A percentile compares a stretch with the other conserved stretches of the same genome.
These are phyloP conservation scores for Enteromius paludinosus DNA, from an alignment of 2,797 vertebrate species.

Conservation along the genomic window DNA sequence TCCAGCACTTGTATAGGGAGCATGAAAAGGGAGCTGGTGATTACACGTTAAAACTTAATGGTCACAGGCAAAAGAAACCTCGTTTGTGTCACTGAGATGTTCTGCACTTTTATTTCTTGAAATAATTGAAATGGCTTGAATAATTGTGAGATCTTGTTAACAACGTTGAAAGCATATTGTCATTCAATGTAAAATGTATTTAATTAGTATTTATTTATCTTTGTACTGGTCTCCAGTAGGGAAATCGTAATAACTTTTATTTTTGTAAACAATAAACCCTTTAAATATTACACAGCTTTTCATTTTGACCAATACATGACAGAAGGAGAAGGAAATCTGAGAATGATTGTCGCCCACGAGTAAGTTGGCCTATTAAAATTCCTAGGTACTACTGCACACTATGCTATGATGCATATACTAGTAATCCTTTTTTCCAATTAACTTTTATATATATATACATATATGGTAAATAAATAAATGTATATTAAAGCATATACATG, in stretches of 20 bases:
- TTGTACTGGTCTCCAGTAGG: constrained; percentile 6
- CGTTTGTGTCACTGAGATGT: neutral
- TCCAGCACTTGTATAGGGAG: neutral
- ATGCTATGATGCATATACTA: neutral
- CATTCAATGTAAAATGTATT: constrained; percentile 29
- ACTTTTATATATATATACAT: neutral
- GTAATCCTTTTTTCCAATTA: neutral
- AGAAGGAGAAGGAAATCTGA: neutral
- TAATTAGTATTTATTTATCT: constrained; percentile 29
- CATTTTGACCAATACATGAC: neutral
- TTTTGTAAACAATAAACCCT: constrained; percentile 35
- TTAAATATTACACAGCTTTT: constrained; percentile 13
- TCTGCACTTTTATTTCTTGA: constrained; percentile 29
- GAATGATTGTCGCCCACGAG: neutral
- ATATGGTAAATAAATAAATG: neutral
- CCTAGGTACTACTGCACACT: neutral
- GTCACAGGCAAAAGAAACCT: neutral
- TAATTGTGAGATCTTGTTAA: neutral
- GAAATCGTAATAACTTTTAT: constrained; percentile 18
- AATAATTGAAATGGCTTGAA: neutral
- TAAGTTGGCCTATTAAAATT: neutral
- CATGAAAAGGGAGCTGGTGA: neutral
- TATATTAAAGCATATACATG: neutral
- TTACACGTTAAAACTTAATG: neutral
- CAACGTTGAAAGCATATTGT: constrained; percentile 4